Conservation (phyloP, 2,888 invertebrate genomes). For the Homarus gammarus region DNA sequence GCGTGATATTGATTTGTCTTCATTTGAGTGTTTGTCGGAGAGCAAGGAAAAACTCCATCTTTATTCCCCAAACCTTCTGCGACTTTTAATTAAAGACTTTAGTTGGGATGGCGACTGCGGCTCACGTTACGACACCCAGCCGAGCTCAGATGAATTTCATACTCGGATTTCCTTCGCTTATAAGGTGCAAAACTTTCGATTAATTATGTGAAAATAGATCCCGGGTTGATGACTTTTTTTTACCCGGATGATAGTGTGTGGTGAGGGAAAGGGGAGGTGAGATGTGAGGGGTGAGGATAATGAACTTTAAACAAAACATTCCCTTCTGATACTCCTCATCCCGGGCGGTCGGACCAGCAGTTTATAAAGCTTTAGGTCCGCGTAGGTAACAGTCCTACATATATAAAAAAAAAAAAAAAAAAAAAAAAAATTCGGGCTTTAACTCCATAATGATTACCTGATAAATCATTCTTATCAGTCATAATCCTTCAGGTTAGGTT, state of each 20-base stretch:
- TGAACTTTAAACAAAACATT: background rate
- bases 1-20: slow-evolving; percentile 59
- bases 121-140: slow-evolving; percentile 24
- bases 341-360: background rate
- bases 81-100: slow-evolving; percentile 56
- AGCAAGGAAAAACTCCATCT: slow-evolving; percentile 31
- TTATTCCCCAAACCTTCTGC: slow-evolving; percentile 39
- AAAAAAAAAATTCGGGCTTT: no score
- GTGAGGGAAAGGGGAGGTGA: background rate
- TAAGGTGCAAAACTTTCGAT: slow-evolving; percentile 12
- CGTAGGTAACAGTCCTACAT: background rate
- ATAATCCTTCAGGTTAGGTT: no score
- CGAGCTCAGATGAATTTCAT: slow-evolving; percentile 28
- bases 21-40: slow-evolving; percentile 53
- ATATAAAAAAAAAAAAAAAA: no score
- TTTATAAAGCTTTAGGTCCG: no score
- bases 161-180: slow-evolving; percentile 40
- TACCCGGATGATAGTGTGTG: background rate
- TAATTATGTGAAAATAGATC: background rate
- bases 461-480: no score
- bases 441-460: no score
- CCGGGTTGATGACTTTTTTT: background rate
- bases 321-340: background rate
- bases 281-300: background rate
- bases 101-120: slow-evolving; percentile 36